phyloP scores from a whole-genome alignment of 2,797 vertebrate species.

The Melanogrammus aeglefinus region DNA sequence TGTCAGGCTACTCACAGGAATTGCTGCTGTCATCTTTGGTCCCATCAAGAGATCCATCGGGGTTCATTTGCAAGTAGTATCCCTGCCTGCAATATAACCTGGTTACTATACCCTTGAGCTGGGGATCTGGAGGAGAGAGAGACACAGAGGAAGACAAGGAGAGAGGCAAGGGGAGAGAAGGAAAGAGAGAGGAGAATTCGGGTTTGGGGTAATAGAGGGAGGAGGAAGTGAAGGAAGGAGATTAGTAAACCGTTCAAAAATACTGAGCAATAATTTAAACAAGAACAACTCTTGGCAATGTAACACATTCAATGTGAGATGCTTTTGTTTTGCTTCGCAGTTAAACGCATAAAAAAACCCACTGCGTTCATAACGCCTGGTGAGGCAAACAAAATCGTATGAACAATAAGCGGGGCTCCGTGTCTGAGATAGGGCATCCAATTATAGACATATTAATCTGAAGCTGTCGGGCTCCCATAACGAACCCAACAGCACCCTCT shows the following conservation, averaged over 20 bases:
- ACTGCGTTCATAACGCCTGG: slow-evolving; percentile 1
- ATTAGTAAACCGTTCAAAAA: background rate
- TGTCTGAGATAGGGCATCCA: slow-evolving; percentile 58
- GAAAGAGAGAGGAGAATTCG: slow-evolving; percentile 6
- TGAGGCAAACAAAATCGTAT: slow-evolving; percentile 31
- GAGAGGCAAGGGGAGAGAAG: slow-evolving; percentile 23
- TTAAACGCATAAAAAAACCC: slow-evolving; percentile 34
- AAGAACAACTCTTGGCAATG: background rate
- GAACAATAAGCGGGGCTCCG: slow-evolving; percentile 44
- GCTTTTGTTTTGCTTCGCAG: background rate
- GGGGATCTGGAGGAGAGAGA: slow-evolving; percentile 92
- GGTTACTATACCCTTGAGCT: slow-evolving; percentile 99
- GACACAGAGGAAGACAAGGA: slow-evolving; percentile 26
- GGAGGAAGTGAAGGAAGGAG: background rate
- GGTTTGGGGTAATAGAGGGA: background rate
- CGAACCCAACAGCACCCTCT: slow-evolving; percentile 72
- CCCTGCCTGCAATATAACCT: slow-evolving; percentile 99
- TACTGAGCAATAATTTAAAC: background rate
- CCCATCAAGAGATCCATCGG: slow-evolving; percentile 99
- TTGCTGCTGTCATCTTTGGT: slow-evolving; percentile 99
- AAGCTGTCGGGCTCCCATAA: slow-evolving; percentile 50
- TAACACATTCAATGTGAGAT: background rate
- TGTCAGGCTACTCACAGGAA: slow-evolving; percentile 82
- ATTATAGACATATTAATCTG: slow-evolving; percentile 64
- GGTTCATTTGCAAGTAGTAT: slow-evolving; percentile 99